phyloP scores from a whole-genome alignment of 2,113 vertebrate species.

The Haliaeetus leucogaster region DNA sequence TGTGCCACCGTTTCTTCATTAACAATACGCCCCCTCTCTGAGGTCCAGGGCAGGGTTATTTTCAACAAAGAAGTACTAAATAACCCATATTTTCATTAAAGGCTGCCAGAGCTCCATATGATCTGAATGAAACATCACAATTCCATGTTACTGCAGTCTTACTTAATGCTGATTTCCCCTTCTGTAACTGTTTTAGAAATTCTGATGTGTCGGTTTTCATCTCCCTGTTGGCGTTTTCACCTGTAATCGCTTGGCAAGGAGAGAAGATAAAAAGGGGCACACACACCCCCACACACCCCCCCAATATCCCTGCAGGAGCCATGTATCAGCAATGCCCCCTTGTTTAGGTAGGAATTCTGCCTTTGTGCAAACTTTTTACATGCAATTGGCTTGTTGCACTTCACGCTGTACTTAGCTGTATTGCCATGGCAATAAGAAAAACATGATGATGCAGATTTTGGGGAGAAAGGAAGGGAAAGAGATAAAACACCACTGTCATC shows the following conservation, averaged over 20 bases:
- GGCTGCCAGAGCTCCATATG: rapidly evolving
- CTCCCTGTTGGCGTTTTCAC: slow-evolving; percentile 51
- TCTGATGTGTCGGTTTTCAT: slow-evolving; percentile 61
- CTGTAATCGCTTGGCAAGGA: slow-evolving; percentile 65
- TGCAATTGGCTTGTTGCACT: background rate
- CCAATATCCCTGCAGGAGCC: background rate
- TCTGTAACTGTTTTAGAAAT: slow-evolving; percentile 44
- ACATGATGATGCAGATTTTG: slow-evolving; percentile 44
- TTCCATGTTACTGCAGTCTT: background rate
- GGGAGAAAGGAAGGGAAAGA: background rate
- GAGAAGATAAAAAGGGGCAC: background rate
- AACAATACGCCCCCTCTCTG: background rate
- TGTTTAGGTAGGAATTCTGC: slow-evolving; percentile 43
- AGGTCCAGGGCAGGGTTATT: background rate
- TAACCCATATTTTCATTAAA: background rate
- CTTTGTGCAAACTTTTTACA: slow-evolving; percentile 36
- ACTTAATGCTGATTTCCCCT: slow-evolving; percentile 65
- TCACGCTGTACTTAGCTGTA: slow-evolving; percentile 11
- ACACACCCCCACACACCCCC: background rate
- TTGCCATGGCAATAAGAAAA: slow-evolving; percentile 67
- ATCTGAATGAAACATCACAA: background rate
- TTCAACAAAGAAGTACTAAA: background rate
- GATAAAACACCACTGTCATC: background rate
- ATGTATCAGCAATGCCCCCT: background rate
- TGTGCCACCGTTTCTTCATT: background rate